A percentile compares a stretch with the other conserved stretches of the same genome.
Conservation (phyloP, 1,140 invertebrate species). For the Zeugodacus cucurbitae region DNA sequence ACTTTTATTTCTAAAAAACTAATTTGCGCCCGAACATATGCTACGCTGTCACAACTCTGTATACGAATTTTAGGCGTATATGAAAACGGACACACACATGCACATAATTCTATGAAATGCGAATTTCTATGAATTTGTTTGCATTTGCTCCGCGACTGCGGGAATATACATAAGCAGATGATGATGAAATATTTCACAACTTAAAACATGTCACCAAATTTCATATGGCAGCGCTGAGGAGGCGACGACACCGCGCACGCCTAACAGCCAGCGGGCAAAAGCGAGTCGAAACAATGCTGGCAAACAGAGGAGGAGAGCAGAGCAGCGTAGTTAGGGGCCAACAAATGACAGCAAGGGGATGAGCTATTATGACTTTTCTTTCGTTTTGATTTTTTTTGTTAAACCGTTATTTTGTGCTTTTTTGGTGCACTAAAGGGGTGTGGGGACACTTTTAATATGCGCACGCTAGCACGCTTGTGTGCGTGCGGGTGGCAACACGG, state of each 20-base stretch:
- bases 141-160: not conserved
- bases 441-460: not conserved
- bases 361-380: not conserved
- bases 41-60: not conserved
- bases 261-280: not conserved
- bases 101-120: not conserved
- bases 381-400: not conserved
- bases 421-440: not conserved
- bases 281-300: not conserved
- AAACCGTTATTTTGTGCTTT: not conserved
- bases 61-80: too few species aligned
- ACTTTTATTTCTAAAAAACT: not conserved
- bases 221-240: not conserved
- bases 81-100: too few species aligned
- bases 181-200: not conserved
- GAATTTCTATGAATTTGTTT: not conserved
- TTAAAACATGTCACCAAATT: constrained; percentile 17
- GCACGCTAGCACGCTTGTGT: not conserved
- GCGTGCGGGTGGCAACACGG: not conserved
- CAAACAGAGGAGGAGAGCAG: not conserved
- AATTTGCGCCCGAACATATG: not conserved
- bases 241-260: not conserved
- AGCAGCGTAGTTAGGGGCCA: not conserved
- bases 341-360: not conserved
- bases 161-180: not conserved